Evolutionary conservation across 2,113 vertebrate genomes (phyloP).

Genomic region (Ceuthmochares aereus): DNA sequence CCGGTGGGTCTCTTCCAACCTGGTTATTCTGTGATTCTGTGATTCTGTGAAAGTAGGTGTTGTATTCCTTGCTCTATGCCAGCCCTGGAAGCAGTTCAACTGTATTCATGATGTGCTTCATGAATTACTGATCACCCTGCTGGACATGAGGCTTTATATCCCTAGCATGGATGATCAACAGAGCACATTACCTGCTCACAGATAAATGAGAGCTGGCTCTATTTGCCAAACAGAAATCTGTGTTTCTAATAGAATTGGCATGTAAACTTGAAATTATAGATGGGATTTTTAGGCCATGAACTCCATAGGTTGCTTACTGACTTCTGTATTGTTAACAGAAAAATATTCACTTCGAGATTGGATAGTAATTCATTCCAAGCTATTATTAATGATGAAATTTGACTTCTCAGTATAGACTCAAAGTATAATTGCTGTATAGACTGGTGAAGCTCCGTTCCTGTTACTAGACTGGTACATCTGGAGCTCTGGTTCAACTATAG

Average conservation of each 20-base stretch:
- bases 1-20: no score
- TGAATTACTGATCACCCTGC: neutral
- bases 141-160: neutral
- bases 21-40: no score
- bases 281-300: neutral
- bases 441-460: neutral
- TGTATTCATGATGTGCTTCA: neutral
- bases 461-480: neutral
- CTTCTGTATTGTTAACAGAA: neutral
- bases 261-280: neutral
- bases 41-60: neutral
- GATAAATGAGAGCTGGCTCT: neutral
- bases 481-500: neutral
- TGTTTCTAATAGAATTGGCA: neutral
- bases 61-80: neutral
- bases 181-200: neutral
- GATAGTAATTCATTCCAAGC: neutral
- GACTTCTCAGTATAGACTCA: rapidly evolving
- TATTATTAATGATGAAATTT: neutral
- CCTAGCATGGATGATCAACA: neutral
- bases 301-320: neutral
- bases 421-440: neutral
- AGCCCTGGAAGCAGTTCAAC: neutral
- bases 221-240: neutral
- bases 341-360: neutral